Conservation (phyloP, 2,888 invertebrate species). For the Lottia scabra region DNA sequence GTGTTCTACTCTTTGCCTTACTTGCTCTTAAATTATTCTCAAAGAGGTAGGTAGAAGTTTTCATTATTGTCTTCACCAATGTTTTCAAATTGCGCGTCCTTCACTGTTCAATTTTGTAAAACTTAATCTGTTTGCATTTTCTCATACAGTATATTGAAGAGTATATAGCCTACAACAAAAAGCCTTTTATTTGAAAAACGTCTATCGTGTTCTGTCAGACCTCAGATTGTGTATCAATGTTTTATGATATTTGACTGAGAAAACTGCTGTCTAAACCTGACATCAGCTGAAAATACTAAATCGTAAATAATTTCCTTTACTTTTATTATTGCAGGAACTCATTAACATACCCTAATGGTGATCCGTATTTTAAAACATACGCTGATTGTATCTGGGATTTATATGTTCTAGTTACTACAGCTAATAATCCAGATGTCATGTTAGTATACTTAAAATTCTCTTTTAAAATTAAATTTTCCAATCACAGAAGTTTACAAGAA, state of each 20-base stretch:
- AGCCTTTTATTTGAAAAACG: no score
- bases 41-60: constrained; percentile 57
- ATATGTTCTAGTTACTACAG: constrained; percentile 72
- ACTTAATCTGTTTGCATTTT: no score
- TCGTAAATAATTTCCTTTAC: no score
- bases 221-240: no score
- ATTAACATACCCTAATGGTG: constrained; percentile 65
- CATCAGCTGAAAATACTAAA: no score
- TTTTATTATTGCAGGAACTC: constrained; percentile 41
- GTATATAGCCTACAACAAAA: no score
- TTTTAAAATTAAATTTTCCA: not conserved
- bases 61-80: not conserved
- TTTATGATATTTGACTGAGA: no score
- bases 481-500: not conserved
- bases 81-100: not conserved
- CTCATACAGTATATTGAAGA: no score
- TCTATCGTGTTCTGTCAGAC: no score
- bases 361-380: constrained; percentile 69
- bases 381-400: constrained; percentile 70
- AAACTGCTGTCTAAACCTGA: no score
- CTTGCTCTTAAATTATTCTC: constrained; percentile 70
- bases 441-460: constrained; percentile 30
- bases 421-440: constrained; percentile 71
- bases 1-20: constrained; percentile 69
- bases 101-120: no score